Percentiles rank a stretch among this genome's conserved stretches.
Evolutionary conservation across 2,113 vertebrate species (phyloP).

Genomic region (Calidris pugnax): DNA sequence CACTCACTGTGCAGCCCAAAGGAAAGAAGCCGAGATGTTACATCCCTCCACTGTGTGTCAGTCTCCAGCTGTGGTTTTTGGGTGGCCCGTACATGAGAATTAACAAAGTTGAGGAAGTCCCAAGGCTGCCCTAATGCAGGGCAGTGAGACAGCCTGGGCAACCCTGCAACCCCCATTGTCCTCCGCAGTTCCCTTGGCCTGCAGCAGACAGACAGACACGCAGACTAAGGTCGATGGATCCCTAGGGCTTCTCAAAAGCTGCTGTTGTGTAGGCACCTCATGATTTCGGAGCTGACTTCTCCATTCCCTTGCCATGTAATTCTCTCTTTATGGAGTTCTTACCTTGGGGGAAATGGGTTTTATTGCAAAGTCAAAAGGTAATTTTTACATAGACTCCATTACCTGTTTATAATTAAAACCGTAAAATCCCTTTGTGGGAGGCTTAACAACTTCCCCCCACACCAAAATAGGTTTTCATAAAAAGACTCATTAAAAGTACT

Average conservation of each 20-base stretch:
- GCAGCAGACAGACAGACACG: not conserved
- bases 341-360: slow-evolving; percentile 35
- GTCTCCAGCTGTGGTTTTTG: not conserved
- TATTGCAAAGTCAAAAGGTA: slow-evolving; percentile 63
- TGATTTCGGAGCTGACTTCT: not conserved
- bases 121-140: not conserved
- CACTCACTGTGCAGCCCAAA: not conserved
- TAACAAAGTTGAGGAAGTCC: not conserved
- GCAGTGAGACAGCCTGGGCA: not conserved
- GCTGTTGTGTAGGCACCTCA: not conserved
- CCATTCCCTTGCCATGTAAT: not conserved
- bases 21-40: not conserved
- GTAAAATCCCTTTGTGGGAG: slow-evolving; percentile 59
- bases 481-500: slow-evolving; percentile 62
- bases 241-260: not conserved
- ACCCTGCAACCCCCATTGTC: not conserved
- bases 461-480: slow-evolving; percentile 56
- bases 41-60: not conserved
- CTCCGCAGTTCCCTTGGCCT: not conserved
- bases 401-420: slow-evolving; percentile 75
- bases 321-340: slow-evolving; percentile 14
- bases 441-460: slow-evolving; percentile 50
- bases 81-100: rapidly evolving
- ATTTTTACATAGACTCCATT: slow-evolving; percentile 59
- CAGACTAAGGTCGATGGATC: not conserved